These are phyloP conservation scores for Rousettus madagascariensis DNA, from an alignment of 2,797 vertebrate genomes.

Conservation along the genomic window DNA sequence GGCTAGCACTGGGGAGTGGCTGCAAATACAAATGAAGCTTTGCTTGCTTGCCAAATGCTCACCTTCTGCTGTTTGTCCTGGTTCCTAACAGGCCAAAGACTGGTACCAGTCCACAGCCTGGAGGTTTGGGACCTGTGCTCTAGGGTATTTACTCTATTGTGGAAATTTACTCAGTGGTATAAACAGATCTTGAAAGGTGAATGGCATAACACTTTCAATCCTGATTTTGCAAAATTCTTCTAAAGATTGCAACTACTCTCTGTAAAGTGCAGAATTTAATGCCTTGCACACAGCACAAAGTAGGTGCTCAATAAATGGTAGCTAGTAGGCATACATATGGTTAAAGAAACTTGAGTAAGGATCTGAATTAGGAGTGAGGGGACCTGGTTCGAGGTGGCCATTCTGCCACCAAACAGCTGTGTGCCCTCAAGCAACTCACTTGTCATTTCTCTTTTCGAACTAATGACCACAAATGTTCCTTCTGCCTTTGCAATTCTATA, in stretches of 20 bases:
- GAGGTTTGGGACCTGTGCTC: too few relatives aligned
- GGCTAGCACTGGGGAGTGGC: too few relatives aligned
- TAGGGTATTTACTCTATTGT: not conserved
- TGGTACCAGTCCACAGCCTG: too few relatives aligned
- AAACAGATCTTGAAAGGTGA: not conserved
- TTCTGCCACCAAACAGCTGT: not conserved
- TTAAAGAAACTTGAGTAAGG: not conserved
- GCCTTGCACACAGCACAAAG: not conserved
- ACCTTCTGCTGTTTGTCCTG: too few relatives aligned
- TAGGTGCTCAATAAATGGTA: not conserved
- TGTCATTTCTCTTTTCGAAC: not conserved
- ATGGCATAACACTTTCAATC: not conserved
- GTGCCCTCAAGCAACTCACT: not conserved
- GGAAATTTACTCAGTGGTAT: not conserved
- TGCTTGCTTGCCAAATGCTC: too few relatives aligned
- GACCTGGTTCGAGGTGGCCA: not conserved
- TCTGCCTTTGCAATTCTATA: not conserved
- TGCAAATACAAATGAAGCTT: too few relatives aligned
- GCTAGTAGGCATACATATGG: not conserved
- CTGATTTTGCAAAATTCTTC: not conserved
- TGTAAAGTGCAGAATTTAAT: not conserved
- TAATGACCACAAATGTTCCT: not conserved
- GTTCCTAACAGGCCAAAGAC: too few relatives aligned
- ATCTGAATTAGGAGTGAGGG: not conserved
- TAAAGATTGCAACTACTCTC: not conserved